A percentile compares a stretch with the other conserved stretches of the same genome.
Conservation (phyloP, 2,888 invertebrate species). For the Agriopis aurantiaria region DNA sequence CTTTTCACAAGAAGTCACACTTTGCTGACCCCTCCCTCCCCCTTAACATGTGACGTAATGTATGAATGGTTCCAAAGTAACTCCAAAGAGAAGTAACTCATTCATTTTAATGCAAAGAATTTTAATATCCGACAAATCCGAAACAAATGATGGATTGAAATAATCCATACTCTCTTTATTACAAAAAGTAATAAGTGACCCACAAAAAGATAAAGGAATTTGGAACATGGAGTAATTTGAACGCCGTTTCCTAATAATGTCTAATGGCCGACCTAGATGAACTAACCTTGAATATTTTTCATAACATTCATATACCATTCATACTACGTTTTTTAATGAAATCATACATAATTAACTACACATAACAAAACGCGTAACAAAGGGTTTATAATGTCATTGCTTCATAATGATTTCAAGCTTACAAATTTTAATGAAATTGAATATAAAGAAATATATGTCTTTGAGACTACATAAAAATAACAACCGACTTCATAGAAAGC, state of each 20-base stretch:
- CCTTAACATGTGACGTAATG: too few species aligned
- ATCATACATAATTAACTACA: constrained; percentile 22
- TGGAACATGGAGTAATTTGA: background rate
- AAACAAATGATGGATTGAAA: background rate
- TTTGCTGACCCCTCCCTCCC: too few species aligned
- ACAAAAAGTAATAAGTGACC: background rate
- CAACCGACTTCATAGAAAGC: too few species aligned
- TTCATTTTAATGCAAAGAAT: too few species aligned
- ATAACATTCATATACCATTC: constrained; percentile 14
- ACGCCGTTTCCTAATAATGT: constrained; percentile 9
- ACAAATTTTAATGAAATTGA: background rate
- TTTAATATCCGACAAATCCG: too few species aligned
- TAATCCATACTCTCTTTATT: too few species aligned
- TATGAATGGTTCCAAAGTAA: too few species aligned
- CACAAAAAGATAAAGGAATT: constrained; percentile 1
- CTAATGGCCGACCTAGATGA: constrained; percentile 20
- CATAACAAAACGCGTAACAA: constrained; percentile 10
- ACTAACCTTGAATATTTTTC: constrained; percentile 26
- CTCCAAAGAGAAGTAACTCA: too few species aligned
- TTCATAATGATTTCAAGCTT: constrained; percentile 3
- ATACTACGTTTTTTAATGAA: constrained; percentile 18
- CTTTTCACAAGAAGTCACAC: too few species aligned
- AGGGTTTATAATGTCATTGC: background rate
- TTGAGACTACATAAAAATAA: too few species aligned
- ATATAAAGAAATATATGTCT: too few species aligned